Evolutionary conservation across 2,797 vertebrate species (phyloP).

Genomic region (Urophycis tenuis): DNA sequence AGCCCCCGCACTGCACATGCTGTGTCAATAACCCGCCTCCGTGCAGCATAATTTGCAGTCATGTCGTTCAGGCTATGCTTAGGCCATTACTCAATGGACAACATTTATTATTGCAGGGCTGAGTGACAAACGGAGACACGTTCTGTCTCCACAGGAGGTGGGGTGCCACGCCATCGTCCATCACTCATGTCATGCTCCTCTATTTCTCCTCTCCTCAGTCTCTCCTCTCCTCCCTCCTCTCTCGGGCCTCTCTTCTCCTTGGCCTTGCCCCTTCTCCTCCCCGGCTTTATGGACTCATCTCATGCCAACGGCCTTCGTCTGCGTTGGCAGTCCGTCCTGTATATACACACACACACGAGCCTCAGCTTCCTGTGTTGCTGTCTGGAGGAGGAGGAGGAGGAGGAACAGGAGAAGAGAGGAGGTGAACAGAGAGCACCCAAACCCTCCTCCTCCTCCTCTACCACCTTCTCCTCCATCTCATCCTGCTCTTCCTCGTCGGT

Average conservation of each 20-base stretch:
- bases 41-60: constrained; percentile 19
- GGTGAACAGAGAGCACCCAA: background rate
- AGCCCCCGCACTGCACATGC: background rate
- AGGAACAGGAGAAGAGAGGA: constrained; percentile 18
- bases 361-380: constrained; percentile 40
- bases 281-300: constrained; percentile 69
- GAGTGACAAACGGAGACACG: background rate
- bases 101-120: constrained; percentile 10
- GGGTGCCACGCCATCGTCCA: background rate
- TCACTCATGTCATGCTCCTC: background rate
- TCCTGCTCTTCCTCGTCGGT: constrained; percentile 33
- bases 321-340: constrained; percentile 35
- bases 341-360: constrained; percentile 51
- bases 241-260: constrained; percentile 28
- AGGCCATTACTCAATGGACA: constrained; percentile 1
- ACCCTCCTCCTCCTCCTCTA: background rate
- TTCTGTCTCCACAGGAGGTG: background rate
- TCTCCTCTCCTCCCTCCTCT: constrained; percentile 26
- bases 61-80: background rate
- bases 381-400: constrained; percentile 32
- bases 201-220: background rate
- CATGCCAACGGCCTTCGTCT: constrained; percentile 60
- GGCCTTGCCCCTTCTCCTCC: constrained; percentile 43
- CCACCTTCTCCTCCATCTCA: background rate
- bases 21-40: constrained; percentile 22